phyloP scores from a whole-genome alignment of 2,113 vertebrate genomes.

The Brachyhypopomus occidentalis region DNA sequence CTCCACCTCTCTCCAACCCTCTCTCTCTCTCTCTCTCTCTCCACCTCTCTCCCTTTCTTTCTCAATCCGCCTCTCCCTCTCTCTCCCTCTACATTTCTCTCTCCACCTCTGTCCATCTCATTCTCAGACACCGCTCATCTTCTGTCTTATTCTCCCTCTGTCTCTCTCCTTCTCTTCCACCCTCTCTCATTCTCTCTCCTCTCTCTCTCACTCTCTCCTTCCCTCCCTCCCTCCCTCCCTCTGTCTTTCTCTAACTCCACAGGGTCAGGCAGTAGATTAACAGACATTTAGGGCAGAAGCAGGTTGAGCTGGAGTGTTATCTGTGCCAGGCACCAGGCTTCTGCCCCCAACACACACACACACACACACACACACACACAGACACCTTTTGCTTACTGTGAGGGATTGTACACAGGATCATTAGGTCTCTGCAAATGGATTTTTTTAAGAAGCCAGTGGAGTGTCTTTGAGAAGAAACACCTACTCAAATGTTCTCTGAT shows the following conservation, averaged over 20 bases:
- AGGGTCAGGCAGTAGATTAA: constrained; percentile 55
- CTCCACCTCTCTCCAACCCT: constrained; percentile 25
- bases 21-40: constrained; percentile 7
- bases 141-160: no score
- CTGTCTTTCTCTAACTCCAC: constrained; percentile 7
- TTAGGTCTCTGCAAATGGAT: constrained; percentile 57
- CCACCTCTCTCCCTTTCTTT: constrained; percentile 17
- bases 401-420: constrained; percentile 47
- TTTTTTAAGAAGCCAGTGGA: constrained; percentile 45
- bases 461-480: constrained; percentile 54
- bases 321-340: constrained; percentile 41
- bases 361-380: constrained; percentile 49
- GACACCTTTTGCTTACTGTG: constrained; percentile 50
- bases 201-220: no score
- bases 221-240: constrained; percentile 25
- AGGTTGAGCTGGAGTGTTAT: constrained; percentile 42
- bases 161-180: neutral
- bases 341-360: constrained; percentile 12
- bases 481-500: constrained; percentile 52
- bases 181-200: neutral
- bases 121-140: constrained; percentile 23
- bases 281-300: constrained; percentile 45
- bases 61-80: constrained; percentile 14
- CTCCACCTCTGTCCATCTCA: constrained; percentile 20
- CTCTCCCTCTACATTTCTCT: constrained; percentile 6